Evolutionary conservation across 2,797 vertebrate genomes (phyloP).

Genomic region (Macropus fuliginosus): DNA sequence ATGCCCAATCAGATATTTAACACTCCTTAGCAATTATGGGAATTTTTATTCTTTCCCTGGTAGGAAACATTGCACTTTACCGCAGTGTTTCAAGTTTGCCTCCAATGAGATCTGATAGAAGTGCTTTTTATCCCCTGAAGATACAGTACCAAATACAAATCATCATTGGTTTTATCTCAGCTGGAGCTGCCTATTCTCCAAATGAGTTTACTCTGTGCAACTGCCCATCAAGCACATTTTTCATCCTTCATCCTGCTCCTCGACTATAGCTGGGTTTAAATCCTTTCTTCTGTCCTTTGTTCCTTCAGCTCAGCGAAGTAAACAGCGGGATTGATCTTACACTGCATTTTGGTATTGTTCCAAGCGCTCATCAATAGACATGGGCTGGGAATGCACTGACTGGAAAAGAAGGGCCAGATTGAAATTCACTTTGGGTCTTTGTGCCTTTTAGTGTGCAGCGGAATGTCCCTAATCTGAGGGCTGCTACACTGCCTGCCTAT

Average conservation of each 20-base stretch:
- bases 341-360: slow-evolving; percentile 94
- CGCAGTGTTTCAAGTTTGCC: slow-evolving; percentile 86
- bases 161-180: slow-evolving; percentile 97
- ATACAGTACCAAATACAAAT: slow-evolving; percentile 98
- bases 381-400: slow-evolving; percentile 88
- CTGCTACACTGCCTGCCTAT: slow-evolving; percentile 88
- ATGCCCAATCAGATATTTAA: slow-evolving; percentile 85
- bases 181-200: slow-evolving; percentile 95
- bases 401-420: slow-evolving; percentile 90
- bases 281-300: slow-evolving; percentile 90
- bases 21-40: slow-evolving; percentile 85
- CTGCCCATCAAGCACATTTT: slow-evolving; percentile 91
- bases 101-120: slow-evolving; percentile 90
- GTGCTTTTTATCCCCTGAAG: slow-evolving; percentile 94
- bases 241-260: slow-evolving; percentile 84
- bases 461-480: slow-evolving; percentile 97
- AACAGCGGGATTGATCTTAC: slow-evolving; percentile 96
- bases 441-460: slow-evolving; percentile 96
- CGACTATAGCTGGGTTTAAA: slow-evolving; percentile 85
- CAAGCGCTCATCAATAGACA: slow-evolving; percentile 90
- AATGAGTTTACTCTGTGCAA: slow-evolving; percentile 93
- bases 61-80: slow-evolving; percentile 84
- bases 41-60: slow-evolving; percentile 84
- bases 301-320: slow-evolving; percentile 88
- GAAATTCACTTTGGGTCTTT: slow-evolving; percentile 88